Evolutionary conservation across 2,888 invertebrate species (phyloP).

Genomic region (Strigamia transsilvanica): DNA sequence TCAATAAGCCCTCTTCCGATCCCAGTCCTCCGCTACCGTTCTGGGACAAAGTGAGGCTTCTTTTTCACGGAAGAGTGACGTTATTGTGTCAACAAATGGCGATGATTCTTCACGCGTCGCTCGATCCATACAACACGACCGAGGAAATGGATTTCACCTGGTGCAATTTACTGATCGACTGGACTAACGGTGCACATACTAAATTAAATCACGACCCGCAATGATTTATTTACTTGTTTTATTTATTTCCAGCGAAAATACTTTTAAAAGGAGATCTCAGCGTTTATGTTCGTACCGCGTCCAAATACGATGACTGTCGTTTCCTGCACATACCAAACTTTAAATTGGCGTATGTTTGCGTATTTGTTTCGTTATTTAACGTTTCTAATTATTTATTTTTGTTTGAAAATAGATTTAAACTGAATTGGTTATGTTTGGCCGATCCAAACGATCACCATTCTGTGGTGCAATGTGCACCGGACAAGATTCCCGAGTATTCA

Average conservation of each 20-base stretch:
- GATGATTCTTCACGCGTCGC: conserved; percentile 90
- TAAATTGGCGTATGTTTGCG: conserved; percentile 70
- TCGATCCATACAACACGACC: conserved; percentile 98
- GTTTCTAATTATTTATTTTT: neutral
- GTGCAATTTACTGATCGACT: conserved; percentile 91
- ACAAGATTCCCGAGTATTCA: conserved; percentile 94
- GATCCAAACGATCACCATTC: conserved; percentile 96
- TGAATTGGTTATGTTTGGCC: conserved; percentile 90
- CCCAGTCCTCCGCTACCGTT: conserved; percentile 93
- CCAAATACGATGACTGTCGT: conserved; percentile 98
- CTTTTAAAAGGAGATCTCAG: conserved; percentile 92
- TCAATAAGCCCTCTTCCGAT: conserved; percentile 76
- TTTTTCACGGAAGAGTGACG: conserved; percentile 91
- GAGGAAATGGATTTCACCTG: conserved; percentile 99
- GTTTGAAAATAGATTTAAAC: conserved; percentile 69
- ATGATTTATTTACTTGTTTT: neutral
- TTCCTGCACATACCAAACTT: conserved; percentile 90
- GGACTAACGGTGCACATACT: conserved; percentile 80
- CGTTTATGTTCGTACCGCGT: conserved; percentile 94
- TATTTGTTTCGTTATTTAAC: too few species aligned
- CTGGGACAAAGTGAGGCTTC: conserved; percentile 95
- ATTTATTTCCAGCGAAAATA: conserved; percentile 70
- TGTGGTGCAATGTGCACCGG: conserved; percentile 94
- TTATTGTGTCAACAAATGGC: conserved; percentile 87
- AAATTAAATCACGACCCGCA: neutral